Base-by-base conservation (phyloP, 2,888 invertebrate genomes). In the Holacanthella duospinosa region DNA sequence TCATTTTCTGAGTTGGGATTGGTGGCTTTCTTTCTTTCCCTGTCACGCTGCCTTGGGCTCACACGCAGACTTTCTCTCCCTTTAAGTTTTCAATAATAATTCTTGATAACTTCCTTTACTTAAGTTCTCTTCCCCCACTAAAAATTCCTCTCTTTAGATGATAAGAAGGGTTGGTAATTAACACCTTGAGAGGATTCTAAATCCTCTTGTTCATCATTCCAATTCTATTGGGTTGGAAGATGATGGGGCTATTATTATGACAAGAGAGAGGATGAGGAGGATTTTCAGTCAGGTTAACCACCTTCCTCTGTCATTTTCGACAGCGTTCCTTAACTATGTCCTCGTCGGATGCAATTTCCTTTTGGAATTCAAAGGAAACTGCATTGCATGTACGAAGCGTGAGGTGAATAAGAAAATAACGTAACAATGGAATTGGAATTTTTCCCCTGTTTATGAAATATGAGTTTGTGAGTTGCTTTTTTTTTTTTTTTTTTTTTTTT, bases 21-120 rank as follows among this genome's bases (percentile, higher is more conserved):
- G n/a, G n/a, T n/a, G n/a, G n/a, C n/a, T n/a, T n/a, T 21, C 48
- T 48, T 48, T 48, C 48, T 48, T 48, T 48, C 21, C 48, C 48
- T 48, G 48, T 48, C 48, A 48, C 48, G n/a, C 48, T 48, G 6
- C 21, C 21, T 21, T 21, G 4, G 9, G 6, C 21, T 48, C 48
- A 48, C 48, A 48, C 48, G 48, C 48, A 48, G 48, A 48, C 48
- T 48, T 48, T 21, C 48, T 48, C n/a, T 48, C 48, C 21, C 48
- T 21, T 48, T 48, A 9, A 36, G 9, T 36, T 36, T 36, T 16
- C n/a, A n/a, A n/a, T n/a, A n/a, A n/a, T n/a, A n/a, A 36, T 16
- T 36, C 36, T 16, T 36, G 36, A 36, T 36, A 36, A 36, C 36
- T 36, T 36, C 36, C 36, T 36, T 16, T 9, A 16, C 36, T 16